Evolutionary conservation across 2,797 vertebrate genomes (phyloP).

Genomic region (Pangasius larnaudii): DNA sequence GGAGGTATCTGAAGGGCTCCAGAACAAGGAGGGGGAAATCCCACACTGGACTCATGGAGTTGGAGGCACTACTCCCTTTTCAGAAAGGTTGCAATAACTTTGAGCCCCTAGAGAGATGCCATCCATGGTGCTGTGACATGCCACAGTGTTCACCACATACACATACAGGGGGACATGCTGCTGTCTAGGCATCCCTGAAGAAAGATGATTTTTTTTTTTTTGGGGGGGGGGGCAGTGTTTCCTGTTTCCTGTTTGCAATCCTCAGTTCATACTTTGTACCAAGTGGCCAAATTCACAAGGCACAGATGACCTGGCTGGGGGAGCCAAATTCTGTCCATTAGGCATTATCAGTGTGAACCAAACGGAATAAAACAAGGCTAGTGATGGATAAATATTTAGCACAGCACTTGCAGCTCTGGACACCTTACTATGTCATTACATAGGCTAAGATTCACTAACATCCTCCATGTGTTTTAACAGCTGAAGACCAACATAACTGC

Average conservation of each 20-base stretch:
- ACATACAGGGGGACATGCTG: background rate
- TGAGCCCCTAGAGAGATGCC: background rate
- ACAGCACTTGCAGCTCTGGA: slow-evolving; percentile 62
- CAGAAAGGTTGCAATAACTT: background rate
- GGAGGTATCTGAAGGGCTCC: background rate
- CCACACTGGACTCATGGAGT: background rate
- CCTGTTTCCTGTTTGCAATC: background rate
- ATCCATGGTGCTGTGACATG: background rate
- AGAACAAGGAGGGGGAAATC: background rate
- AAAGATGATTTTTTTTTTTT: background rate
- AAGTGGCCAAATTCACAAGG: background rate
- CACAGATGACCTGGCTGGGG: background rate
- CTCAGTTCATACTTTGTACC: background rate
- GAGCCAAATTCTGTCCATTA: background rate
- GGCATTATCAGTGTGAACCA: background rate
- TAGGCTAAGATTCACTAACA: slow-evolving; percentile 59
- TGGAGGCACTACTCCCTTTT: background rate
- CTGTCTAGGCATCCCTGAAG: background rate
- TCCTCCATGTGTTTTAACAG: slow-evolving; percentile 59
- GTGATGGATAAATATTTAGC: slow-evolving; percentile 66
- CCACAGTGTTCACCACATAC: background rate
- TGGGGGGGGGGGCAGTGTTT: background rate
- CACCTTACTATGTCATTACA: slow-evolving; percentile 63
- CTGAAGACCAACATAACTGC: slow-evolving; percentile 53
- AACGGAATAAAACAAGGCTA: slow-evolving; percentile 60